Base-by-base conservation (phyloP, 2,113 vertebrate species). In the Halichoerus grypus region DNA sequence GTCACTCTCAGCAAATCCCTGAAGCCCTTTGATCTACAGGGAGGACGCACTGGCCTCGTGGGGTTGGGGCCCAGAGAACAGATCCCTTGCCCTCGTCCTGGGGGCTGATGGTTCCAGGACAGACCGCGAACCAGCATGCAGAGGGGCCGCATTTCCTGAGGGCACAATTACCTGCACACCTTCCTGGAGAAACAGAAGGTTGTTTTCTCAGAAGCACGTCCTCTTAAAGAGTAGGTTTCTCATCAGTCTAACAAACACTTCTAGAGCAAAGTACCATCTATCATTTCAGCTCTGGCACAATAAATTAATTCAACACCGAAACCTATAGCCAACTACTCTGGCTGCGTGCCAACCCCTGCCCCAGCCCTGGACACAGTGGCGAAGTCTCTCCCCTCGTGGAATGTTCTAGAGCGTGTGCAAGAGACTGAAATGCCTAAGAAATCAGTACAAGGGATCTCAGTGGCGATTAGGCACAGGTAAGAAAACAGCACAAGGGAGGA, bases 101-200 rank as follows among this genome's bases (percentile, higher is more conserved):
- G 10, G 3, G 24, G 57, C 36, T 22, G 19, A 5, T 0, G 18
- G 16, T 18, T n/a, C 65, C 65, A 18, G 49, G 36, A 21, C 24
- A 42, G n/a, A n/a, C n/a, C 3, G 0, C 1, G 31, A 19, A 22
- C 19, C 1, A 5, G 8, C 0, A 12, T 0, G 1, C 28, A 15
- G 72, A 49, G 26, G 0, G 3, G 14, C 55, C 11, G 1, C 1
- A 0, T 2, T 46, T 33, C 59, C 9, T 0, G 11, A 24, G 0
- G 0, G 5, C 9, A 3, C 14, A 6, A 26, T 5, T 1, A 36
- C 5, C 65, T 14, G 28, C 0, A 36, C 33, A 21, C 10, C 28
- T n/a, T 28, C 42, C 7, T 0, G 4, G 4, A 22, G 39, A 69
- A 57, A n/a, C 12, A 4, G 11, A 71, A 21, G 63, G 72, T 15